Base-by-base conservation (phyloP, 2,888 invertebrate genomes). In the Cosmia trapezina region DNA sequence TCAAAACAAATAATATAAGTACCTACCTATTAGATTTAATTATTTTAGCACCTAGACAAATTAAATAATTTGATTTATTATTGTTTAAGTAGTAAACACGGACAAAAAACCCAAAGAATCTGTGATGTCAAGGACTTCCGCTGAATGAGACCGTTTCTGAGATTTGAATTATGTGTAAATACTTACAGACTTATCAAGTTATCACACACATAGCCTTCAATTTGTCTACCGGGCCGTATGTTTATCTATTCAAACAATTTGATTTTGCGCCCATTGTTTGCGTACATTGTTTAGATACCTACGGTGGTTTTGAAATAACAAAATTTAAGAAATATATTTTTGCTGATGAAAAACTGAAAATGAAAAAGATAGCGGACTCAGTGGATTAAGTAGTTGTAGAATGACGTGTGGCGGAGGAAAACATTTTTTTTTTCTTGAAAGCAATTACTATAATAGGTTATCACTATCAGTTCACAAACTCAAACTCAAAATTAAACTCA, bases 101-200 rank as follows among this genome's bases (percentile, higher is more conserved):
- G 12, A 43, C 4, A 73, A 59, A 73, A 59, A 66, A 63, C 22
- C n/a, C n/a, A 61, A 60, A 41, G 37, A 56, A 66, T 57, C 7
- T 33, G 14, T 49, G 43, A 47, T 56, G 59, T 66, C 66, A 80
- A 82, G 82, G 82, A 62, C 62, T 53, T 56, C 4, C 37, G 17
- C 49, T 68, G n/a, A 59, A 51, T 66, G 4, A 65, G 59, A 61
- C 73, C 53, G 65, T 78, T 78, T 67, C 54, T 9, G 37, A 79
- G 65, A 68, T 68, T 63, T 62, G 2, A 59, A 69, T 62, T 22
- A 4, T 41, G 59, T 56, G 54, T 69, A 82, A 78, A 82, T 47
- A 63, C 19, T 37, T 33, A 12, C 43, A n/a, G n/a, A 28, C 11
- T n/a, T 41, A 57, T 22, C 1, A 57, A 19, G 22, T 37, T 45